phyloP scores from a whole-genome alignment of 1,140 invertebrate species.

The Chrysopa pallens region DNA sequence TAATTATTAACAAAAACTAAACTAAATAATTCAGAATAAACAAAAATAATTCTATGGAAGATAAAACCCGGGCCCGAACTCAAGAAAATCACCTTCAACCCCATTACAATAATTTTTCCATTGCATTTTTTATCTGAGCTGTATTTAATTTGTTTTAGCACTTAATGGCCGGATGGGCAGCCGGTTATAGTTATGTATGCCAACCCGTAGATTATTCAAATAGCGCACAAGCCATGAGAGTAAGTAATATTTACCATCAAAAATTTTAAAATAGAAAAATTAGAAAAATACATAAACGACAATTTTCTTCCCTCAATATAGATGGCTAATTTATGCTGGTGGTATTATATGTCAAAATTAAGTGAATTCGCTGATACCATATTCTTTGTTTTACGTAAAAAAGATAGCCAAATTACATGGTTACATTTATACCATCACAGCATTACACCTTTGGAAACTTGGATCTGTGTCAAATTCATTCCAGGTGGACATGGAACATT shows the following conservation, averaged over 20 bases:
- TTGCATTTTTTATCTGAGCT: too few relatives aligned
- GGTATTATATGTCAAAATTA: constrained; percentile 94
- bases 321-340: constrained; percentile 89
- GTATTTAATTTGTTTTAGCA: constrained; percentile 43
- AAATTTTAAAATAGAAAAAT: too few relatives aligned
- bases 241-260: constrained; percentile 31
- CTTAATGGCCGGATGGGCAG: constrained; percentile 66
- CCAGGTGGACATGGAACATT: constrained; percentile 88
- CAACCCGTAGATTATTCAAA: constrained; percentile 84
- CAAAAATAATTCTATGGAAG: too few relatives aligned
- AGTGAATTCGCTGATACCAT: constrained; percentile 91
- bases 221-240: constrained; percentile 58
- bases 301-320: constrained; percentile 28
- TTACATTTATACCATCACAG: constrained; percentile 92
- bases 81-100: too few relatives aligned
- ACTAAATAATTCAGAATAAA: too few relatives aligned
- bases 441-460: constrained; percentile 83
- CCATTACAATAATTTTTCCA: too few relatives aligned
- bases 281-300: background rate
- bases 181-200: constrained; percentile 80
- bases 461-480: constrained; percentile 89
- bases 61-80: too few relatives aligned
- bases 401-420: constrained; percentile 80
- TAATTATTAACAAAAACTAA: too few relatives aligned
- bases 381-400: constrained; percentile 84